phyloP scores from a whole-genome alignment of 2,797 vertebrate species.

The Coregonus sp. region DNA sequence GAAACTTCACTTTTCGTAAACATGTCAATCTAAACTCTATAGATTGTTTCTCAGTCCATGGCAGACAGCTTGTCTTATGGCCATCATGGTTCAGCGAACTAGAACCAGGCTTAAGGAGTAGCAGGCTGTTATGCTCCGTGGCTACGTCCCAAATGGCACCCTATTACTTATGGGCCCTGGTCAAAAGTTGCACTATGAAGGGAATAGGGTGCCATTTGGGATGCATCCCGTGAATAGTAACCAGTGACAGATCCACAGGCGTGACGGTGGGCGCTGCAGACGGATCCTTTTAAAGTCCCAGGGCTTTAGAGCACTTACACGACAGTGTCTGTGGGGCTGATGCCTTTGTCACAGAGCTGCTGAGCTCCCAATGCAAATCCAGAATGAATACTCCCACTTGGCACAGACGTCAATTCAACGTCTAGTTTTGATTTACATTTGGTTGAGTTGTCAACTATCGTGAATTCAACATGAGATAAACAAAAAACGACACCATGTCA shows the following conservation, averaged over 20 bases:
- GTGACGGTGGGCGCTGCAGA: slow-evolving; percentile 45
- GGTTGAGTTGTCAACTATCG: no score
- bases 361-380: slow-evolving; percentile 51
- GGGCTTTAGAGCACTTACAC: slow-evolving; percentile 42
- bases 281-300: slow-evolving; percentile 41
- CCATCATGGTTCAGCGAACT: slow-evolving; percentile 5
- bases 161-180: no score
- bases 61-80: background rate
- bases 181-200: no score
- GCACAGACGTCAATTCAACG: no score
- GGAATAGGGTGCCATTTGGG: slow-evolving; percentile 12
- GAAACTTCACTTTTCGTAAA: no score
- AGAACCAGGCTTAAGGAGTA: background rate
- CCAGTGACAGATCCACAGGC: slow-evolving; percentile 33
- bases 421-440: no score
- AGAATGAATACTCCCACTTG: slow-evolving; percentile 23
- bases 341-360: slow-evolving; percentile 31
- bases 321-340: slow-evolving; percentile 38
- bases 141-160: no score
- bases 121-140: no score
- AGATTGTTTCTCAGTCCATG: background rate
- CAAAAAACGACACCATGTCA: no score
- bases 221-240: background rate
- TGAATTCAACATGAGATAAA: no score
- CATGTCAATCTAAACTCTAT: no score